Evolutionary conservation across 2,113 vertebrate genomes (phyloP).

Genomic region (Mirza zaza): DNA sequence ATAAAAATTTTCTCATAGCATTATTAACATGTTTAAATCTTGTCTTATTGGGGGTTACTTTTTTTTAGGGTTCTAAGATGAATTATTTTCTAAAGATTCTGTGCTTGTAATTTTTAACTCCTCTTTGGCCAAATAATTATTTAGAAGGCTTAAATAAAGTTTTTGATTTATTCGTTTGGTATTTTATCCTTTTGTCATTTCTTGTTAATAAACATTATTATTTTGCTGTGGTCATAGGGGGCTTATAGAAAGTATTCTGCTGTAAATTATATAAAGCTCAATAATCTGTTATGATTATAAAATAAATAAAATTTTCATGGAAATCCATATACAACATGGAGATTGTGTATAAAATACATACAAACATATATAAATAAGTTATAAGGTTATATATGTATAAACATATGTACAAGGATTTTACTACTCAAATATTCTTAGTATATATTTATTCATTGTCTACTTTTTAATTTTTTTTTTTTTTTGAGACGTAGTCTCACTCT

Average conservation of each 20-base stretch:
- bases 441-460: neutral
- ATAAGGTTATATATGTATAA: neutral
- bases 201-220: neutral
- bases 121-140: neutral
- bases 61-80: neutral
- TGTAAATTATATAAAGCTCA: no score
- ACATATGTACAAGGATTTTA: neutral
- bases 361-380: neutral
- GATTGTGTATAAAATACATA: neutral
- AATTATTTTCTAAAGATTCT: neutral
- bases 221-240: neutral
- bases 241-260: neutral
- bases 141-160: neutral
- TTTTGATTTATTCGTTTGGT: neutral
- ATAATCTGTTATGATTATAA: neutral
- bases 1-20: neutral
- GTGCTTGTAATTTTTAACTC: neutral
- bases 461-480: no score
- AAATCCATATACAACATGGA: neutral
- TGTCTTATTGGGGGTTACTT: neutral
- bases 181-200: neutral
- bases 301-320: neutral
- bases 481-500: no score
- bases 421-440: neutral
- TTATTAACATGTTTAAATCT: neutral